Conservation (phyloP, 1,140 invertebrate species). For the Oryctes rhinoceros region DNA sequence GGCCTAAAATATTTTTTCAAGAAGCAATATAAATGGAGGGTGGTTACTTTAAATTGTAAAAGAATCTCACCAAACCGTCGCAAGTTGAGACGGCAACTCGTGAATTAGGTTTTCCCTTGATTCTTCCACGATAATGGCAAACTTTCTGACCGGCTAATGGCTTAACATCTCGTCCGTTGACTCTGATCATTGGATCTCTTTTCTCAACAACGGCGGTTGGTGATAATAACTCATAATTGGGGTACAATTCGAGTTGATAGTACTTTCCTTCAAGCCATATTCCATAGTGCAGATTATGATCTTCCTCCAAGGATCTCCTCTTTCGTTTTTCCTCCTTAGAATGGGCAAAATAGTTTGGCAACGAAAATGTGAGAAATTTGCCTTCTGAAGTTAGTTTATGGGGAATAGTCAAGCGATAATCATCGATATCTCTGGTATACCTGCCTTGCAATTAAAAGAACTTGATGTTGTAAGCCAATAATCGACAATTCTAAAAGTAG, state of each 20-base stretch:
- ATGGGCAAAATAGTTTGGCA: constrained; percentile 62
- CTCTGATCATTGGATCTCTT: constrained; percentile 52
- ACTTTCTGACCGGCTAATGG: constrained; percentile 55
- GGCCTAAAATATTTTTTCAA: constrained; percentile 54
- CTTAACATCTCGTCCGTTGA: constrained; percentile 47
- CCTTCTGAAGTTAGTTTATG: constrained; percentile 62
- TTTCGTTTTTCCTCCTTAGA: constrained; percentile 51
- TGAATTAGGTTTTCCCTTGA: constrained; percentile 63
- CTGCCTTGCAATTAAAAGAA: constrained; percentile 55
- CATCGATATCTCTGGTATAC: constrained; percentile 61
- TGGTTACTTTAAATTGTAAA: neutral
- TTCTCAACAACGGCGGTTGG: constrained; percentile 68
- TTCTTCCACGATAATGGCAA: constrained; percentile 67
- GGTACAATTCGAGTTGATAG: constrained; percentile 64
- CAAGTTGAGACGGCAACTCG: constrained; percentile 69
- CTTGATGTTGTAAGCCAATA: neutral
- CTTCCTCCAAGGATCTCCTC: constrained; percentile 43
- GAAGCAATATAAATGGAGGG: neutral
- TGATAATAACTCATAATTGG: constrained; percentile 66
- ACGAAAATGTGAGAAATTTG: constrained; percentile 61
- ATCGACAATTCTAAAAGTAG: too few species aligned
- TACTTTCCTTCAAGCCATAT: constrained; percentile 61
- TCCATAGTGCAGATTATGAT: constrained; percentile 63
- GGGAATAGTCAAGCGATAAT: constrained; percentile 65
- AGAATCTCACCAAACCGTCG: constrained; percentile 67